Conservation (phyloP, 2,113 vertebrate species). For the Corythornis cristatus region DNA sequence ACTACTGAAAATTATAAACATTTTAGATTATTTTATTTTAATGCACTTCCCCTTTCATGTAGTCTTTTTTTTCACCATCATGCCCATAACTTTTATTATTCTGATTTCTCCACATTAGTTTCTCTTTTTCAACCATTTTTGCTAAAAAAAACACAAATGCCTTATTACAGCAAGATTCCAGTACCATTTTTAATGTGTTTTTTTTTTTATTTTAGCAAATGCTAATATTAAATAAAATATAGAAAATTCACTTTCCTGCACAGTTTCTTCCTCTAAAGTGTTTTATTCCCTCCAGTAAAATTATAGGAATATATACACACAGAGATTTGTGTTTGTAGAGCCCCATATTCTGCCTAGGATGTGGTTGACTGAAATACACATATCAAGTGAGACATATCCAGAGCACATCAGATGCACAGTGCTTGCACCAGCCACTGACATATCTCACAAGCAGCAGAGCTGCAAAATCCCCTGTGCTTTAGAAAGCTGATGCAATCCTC, state of each 20-base stretch:
- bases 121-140: background rate
- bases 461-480: background rate
- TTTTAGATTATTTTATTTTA: background rate
- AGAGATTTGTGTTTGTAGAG: background rate
- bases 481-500: background rate
- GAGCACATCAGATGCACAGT: background rate
- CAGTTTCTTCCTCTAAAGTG: background rate
- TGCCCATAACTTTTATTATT: background rate
- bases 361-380: background rate
- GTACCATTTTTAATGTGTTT: background rate
- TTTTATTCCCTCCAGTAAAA: background rate
- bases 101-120: background rate
- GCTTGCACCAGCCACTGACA: background rate
- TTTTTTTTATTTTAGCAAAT: background rate
- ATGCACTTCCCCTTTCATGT: background rate
- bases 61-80: background rate
- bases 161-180: background rate
- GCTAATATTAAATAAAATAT: background rate
- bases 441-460: background rate
- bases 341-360: background rate
- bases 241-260: background rate
- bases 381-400: background rate
- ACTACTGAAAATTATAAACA: background rate
- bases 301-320: background rate
- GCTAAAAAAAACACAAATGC: background rate